These are phyloP conservation scores for Lasioglossum leucozonium DNA, from an alignment of 2,888 invertebrate species.

Conservation along the genomic window DNA sequence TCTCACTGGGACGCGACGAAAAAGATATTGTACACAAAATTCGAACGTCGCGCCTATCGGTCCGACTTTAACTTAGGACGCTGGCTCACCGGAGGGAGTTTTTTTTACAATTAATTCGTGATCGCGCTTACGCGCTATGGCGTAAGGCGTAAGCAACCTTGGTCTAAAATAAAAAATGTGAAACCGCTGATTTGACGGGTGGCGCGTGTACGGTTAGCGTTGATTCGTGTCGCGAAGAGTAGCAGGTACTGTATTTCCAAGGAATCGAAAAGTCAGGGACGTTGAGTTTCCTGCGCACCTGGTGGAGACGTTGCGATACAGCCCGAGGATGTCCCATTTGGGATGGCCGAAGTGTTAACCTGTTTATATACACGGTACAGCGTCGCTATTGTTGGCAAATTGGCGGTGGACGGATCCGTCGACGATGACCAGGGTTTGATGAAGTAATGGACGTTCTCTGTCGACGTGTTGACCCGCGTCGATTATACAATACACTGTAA, in stretches of 20 bases:
- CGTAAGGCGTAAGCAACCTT: no score
- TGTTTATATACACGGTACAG: constrained; percentile 71
- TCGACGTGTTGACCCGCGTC: constrained; percentile 80
- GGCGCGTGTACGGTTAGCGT: no score
- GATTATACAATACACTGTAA: constrained; percentile 71
- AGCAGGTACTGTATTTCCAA: not conserved
- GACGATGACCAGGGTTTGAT: constrained; percentile 80
- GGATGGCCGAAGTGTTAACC: constrained; percentile 69
- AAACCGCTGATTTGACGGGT: no score
- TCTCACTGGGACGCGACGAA: no score
- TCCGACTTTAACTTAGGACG: no score
- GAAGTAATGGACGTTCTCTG: constrained; percentile 84
- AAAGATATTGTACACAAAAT: no score
- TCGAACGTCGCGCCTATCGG: no score
- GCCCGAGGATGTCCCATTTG: constrained; percentile 57
- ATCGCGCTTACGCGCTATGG: not conserved
- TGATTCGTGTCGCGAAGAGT: no score
- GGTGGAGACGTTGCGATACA: constrained; percentile 15
- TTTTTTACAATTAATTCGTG: no score
- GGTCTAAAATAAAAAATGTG: not conserved
- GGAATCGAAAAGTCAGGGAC: constrained; percentile 11
- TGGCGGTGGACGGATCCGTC: constrained; percentile 78
- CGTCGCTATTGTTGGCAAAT: constrained; percentile 78
- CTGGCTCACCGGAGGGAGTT: no score
- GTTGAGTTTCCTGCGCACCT: not conserved